Base-by-base conservation (phyloP, 2,113 vertebrate genomes). In the Hylia prasina region DNA sequence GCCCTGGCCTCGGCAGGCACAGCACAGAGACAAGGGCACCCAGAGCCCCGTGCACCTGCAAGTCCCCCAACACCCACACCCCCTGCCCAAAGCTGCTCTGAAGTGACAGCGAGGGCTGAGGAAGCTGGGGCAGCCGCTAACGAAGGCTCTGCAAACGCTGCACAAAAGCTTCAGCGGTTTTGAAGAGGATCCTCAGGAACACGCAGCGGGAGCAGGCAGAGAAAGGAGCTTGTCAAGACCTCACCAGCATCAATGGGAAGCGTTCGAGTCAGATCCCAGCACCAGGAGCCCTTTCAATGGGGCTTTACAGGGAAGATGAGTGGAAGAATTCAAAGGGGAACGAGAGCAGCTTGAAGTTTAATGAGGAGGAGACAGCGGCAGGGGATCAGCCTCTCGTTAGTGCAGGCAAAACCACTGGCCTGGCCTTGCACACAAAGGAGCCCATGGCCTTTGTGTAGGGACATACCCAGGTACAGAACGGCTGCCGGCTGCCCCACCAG, bases 151-250 rank as follows among this genome's bases (percentile, higher is more conserved):
- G 11, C 65, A 48, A 85, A 42, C 1, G 0, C 56, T 0, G 47
- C 1, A 81, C 56, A 87, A 89, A 95, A 50, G 91, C 89, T 68
- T 64, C 78, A 13, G 1, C 2, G 71, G 92, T 25, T 82, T 70
- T 93, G 92, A 91, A 95, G 90, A 91, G 75, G 78, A 85, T 91
- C 71, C 89, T 25, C 70, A 61, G 90, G 83, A 82, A 68, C 51
- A 21, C 82, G 0, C 77, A 75, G 86, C 89, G 0, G 81, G 85
- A 84, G 78, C 21, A 35, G 65, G 91, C 73, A 87, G 81, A 94
- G 84, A 96, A 94, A 90, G 78, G 58, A 91, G 87, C 92, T 94
- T 94, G 95, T 93, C 82, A 92, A 85, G 92, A 66, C 63, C 87
- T 77, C 71, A 12, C 20, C 82, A 66, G 78, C 94, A 81, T 94